Percentiles rank a stretch among this genome's conserved stretches.
Conservation (phyloP, 2,113 vertebrate species). For the Phylloscopus trochilus region DNA sequence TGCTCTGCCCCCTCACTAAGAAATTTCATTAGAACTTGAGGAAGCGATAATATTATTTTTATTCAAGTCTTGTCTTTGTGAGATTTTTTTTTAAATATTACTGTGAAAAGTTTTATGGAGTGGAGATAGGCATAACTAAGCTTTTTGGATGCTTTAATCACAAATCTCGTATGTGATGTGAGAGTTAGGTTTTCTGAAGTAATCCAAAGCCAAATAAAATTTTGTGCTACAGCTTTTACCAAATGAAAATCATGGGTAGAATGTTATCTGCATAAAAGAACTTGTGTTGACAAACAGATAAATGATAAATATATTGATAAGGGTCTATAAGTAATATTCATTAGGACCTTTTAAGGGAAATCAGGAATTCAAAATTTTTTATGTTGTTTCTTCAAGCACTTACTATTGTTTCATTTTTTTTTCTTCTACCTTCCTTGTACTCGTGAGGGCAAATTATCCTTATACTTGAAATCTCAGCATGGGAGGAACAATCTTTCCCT, state of each 20-base stretch:
- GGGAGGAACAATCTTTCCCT: neutral
- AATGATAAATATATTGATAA: neutral
- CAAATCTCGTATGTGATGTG: neutral
- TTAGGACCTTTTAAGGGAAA: neutral
- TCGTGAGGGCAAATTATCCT: neutral
- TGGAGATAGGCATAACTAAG: neutral
- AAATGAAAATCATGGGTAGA: neutral
- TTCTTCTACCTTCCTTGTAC: neutral
- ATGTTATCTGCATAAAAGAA: neutral
- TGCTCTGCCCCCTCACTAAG: neutral
- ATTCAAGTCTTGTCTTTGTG: neutral
- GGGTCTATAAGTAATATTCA: neutral
- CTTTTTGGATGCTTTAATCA: neutral
- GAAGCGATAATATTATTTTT: neutral
- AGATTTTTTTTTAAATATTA: neutral
- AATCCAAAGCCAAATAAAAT: neutral
- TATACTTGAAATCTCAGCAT: neutral
- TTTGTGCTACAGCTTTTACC: neutral
- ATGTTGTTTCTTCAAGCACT: neutral
- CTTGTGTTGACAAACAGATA: neutral
- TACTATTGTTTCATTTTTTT: neutral
- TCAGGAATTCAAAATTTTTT: neutral
- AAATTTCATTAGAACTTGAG: neutral
- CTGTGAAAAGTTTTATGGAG: neutral
- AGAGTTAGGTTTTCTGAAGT: neutral